phyloP scores from a whole-genome alignment of 2,113 vertebrate genomes.

The Gavia stellata region DNA sequence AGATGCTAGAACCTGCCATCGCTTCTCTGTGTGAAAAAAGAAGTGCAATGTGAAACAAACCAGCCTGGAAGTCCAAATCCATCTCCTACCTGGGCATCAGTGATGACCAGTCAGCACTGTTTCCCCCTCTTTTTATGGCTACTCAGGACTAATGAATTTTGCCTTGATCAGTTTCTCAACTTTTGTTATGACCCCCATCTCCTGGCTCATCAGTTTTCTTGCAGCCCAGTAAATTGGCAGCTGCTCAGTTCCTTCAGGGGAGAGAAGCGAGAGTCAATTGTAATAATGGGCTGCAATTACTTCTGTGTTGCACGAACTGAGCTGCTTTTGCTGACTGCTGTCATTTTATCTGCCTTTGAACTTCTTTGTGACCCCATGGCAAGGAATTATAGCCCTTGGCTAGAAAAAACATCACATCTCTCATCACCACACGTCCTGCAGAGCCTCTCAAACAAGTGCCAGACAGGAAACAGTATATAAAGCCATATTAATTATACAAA shows the following conservation, averaged over 20 bases:
- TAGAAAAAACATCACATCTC: not conserved
- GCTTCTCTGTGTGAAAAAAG: not conserved
- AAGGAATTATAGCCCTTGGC: conserved; percentile 14
- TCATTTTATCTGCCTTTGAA: conserved; percentile 56
- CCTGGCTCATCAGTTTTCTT: conserved; percentile 31
- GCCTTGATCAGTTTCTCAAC: conserved; percentile 28
- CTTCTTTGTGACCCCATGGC: conserved; percentile 21
- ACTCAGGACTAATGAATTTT: conserved; percentile 26
- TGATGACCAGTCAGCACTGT: not conserved
- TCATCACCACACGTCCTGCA: not conserved
- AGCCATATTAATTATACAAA: not conserved
- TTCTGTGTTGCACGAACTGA: conserved; percentile 30
- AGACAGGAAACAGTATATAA: not conserved
- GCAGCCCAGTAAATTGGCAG: conserved; percentile 37
- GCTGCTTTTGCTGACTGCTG: conserved; percentile 46
- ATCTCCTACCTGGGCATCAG: not conserved
- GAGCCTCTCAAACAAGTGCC: not conserved
- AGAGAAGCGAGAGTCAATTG: conserved; percentile 27
- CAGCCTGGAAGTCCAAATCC: not conserved
- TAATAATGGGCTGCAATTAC: conserved; percentile 53
- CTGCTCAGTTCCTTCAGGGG: conserved; percentile 41
- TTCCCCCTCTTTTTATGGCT: not conserved
- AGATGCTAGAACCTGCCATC: not conserved
- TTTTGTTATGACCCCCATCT: conserved; percentile 18
- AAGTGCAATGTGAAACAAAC: not conserved